Evolutionary conservation across 2,797 vertebrate species (phyloP).

Genomic region (Todus mexicanus): DNA sequence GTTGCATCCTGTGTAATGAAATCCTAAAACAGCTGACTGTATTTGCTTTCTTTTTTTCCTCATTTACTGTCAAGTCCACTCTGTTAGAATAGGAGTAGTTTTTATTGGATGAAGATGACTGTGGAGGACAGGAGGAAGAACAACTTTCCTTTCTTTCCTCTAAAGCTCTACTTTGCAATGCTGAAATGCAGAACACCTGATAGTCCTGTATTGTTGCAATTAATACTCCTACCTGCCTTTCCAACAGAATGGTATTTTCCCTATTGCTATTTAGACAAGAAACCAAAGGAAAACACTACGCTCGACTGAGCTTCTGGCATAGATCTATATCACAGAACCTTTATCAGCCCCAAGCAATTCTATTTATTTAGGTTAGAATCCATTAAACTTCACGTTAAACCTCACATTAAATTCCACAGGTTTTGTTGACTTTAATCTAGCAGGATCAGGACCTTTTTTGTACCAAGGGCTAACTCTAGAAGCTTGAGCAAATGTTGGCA

Average conservation of each 20-base stretch:
- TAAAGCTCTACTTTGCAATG: neutral
- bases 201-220: neutral
- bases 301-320: neutral
- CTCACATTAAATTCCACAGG: neutral
- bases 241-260: neutral
- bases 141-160: neutral
- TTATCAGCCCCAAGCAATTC: neutral
- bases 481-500: neutral
- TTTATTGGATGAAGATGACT: neutral
- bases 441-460: neutral
- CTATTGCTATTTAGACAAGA: neutral
- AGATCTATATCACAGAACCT: neutral
- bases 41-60: conserved; percentile 14
- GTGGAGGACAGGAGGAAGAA: neutral
- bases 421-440: neutral
- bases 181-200: neutral
- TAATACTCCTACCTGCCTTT: neutral
- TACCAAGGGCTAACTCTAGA: neutral
- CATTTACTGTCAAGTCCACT: neutral
- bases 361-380: conserved; percentile 24
- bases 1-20: conserved; percentile 35
- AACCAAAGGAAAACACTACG: neutral
- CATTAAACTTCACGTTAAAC: neutral
- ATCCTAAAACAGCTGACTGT: neutral
- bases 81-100: neutral